A percentile compares a stretch with the other conserved stretches of the same genome.
These are phyloP conservation scores for Sminthurinus signatus DNA, from an alignment of 1,140 invertebrate genomes.

Conservation along the genomic window DNA sequence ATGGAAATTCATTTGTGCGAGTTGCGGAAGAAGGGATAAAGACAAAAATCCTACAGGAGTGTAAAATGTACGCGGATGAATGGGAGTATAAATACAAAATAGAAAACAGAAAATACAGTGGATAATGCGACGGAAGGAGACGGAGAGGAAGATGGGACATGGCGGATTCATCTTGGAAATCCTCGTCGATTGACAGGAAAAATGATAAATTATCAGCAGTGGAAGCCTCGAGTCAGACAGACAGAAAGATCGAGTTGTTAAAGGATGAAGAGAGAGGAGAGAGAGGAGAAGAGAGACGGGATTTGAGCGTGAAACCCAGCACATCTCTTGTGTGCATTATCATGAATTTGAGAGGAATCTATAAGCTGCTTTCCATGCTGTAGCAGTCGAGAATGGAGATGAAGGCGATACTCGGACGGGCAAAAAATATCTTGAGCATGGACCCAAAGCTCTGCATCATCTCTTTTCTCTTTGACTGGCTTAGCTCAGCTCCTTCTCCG, in stretches of 20 bases:
- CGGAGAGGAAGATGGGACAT: slow-evolving; percentile 18
- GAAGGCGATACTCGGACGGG: no score
- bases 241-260: no score
- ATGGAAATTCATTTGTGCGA: no score
- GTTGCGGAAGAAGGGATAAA: no score
- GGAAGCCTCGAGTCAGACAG: slow-evolving; percentile 12
- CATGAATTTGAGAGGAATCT: slow-evolving; percentile 36
- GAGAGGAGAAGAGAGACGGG: no score
- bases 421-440: no score
- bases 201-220: slow-evolving; percentile 40
- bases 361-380: slow-evolving; percentile 15
- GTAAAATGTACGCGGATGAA: slow-evolving; percentile 4
- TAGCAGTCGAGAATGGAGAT: neutral
- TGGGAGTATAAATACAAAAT: slow-evolving; percentile 3
- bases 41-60: neutral
- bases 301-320: slow-evolving; percentile 37
- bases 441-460: slow-evolving; percentile 13
- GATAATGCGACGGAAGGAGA: slow-evolving; percentile 19
- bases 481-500: neutral
- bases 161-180: slow-evolving; percentile 27
- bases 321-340: slow-evolving; percentile 24
- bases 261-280: no score
- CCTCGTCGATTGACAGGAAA: slow-evolving; percentile 39
- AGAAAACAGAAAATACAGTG: slow-evolving; percentile 3
- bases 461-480: neutral